Evolutionary conservation across 1,140 invertebrate genomes (phyloP), one percentile per base, ranked within the genome.

Genomic region (Drosophila murphyi): DNA sequence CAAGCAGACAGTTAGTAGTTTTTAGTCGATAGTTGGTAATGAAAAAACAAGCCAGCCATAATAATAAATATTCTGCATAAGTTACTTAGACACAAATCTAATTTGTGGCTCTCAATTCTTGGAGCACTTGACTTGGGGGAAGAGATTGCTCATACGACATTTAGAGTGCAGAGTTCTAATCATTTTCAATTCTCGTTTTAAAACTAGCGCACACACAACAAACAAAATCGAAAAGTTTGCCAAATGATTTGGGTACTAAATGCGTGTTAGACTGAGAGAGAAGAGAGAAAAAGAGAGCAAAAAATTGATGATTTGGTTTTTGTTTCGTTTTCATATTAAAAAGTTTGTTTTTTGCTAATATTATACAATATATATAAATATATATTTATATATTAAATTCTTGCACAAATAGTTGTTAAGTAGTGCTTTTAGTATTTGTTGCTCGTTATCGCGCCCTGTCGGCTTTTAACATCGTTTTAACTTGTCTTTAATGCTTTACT

Each of bases 381-480:
- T 32, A 7, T 34, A 5, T 34, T 37, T 55, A 29, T 37, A 69
- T 86, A 86, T 81, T 76, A 79, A 78, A 76, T 68, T 78, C 50
- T 67, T 52, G 83, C 83, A 86, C 82, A 67, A 47, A 29, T 50
- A 57, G 79, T 73, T 87, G 52, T 82, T 87, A 39, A 37, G 52
- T 75, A 50, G 76, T 88, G 83, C 76, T 43, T 54, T 60, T 28
- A 54, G 51, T 68, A 12, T 34, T 65, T 76, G 47, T 65, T 82
- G 79, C 73, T 82, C 63, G 73, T 81, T 74, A 82, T 90, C 89
- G 89, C 90, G 90, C 90, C 90, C 90, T 91, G 90, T 90, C 90
- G 90, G 86, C 86, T 59, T 80, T 81, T 80, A 76, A 86, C 86
- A 90, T 90, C 86, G 86, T 89, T 89, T 80, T 80, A 77, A 80